Evolutionary conservation across 2,797 vertebrate genomes (phyloP), one percentile per base, ranked within the genome.

Genomic region (Tympanoctomys barrerae): DNA sequence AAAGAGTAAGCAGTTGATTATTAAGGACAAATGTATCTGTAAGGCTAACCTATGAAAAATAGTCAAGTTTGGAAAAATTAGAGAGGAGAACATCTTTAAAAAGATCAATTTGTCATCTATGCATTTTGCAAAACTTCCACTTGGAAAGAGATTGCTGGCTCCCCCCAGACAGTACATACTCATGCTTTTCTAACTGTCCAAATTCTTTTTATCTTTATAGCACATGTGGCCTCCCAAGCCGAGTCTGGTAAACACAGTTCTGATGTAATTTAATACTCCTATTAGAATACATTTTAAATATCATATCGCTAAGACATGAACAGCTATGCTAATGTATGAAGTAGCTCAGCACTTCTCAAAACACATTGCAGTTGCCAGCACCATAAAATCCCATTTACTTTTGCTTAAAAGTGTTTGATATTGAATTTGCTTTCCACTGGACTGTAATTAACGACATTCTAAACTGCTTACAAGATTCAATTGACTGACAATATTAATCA

Each of bases 401-500:
- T 94, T 78, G 80, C 85, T 93, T 96, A 54, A 79, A 96, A 97
- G 31, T 94, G 94, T 57, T 16, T 95, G 57, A 84, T 96, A 95
- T 42, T 94, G 96, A 95, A 90, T 90, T 90, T 80, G 18, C 80
- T 97, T 98, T 92, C 79, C 49, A 70, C 46, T 87, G 88, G 28
- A 90, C 89, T 97, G 28, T 97, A 96, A 96, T 94, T 96, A 93
- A 95, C 87, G 96, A 46, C 75, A 54, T 81, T 96, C 86, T 97
- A 81, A 97, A 90, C 66, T 87, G 49, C 83, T 97, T 93, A 91
- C 89, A 94, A 75, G 90, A 93, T 96, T 94, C 93, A 97, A n/a
- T 79, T 97, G 94, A 96, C 91, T 94, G 90, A 83, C 85, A 87
- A 21, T 97, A 97, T 93, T 84, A 97, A 96, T 97, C 95, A 97